Percentiles rank a stretch among this genome's conserved stretches.
Conservation (phyloP, 2,888 invertebrate genomes). For the Coecobrya sp. region DNA sequence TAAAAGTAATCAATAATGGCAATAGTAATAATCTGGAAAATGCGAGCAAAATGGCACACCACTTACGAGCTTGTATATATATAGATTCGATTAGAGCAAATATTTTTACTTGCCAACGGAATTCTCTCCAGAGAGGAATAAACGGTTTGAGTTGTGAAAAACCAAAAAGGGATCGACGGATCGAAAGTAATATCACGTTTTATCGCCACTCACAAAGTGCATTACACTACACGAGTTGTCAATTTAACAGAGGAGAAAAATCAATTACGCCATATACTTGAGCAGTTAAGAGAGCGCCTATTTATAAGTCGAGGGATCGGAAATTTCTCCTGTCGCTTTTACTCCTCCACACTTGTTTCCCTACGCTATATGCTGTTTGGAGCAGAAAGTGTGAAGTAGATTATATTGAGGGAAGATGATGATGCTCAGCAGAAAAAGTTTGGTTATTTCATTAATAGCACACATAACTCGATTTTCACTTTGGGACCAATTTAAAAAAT, state of each 20-base stretch:
- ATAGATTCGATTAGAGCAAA: background rate
- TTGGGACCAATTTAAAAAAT: background rate
- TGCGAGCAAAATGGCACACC: background rate
- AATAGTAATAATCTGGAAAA: conserved; percentile 37
- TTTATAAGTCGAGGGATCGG: background rate
- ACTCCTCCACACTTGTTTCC: too few relatives aligned
- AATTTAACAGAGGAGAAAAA: conserved; percentile 48
- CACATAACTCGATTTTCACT: background rate
- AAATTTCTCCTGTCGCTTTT: too few relatives aligned
- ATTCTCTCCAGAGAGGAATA: background rate
- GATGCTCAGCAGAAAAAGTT: conserved; percentile 18
- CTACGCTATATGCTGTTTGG: background rate
- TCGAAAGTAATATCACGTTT: conserved; percentile 1
- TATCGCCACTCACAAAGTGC: conserved; percentile 39
- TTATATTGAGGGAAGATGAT: background rate
- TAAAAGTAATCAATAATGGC: background rate
- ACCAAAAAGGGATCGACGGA: background rate
- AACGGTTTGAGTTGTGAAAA: background rate
- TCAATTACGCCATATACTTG: background rate
- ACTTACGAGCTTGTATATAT: background rate
- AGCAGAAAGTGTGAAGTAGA: background rate
- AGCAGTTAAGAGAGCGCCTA: background rate
- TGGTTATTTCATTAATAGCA: background rate
- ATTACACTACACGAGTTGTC: conserved; percentile 60
- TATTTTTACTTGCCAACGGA: background rate